Evolutionary conservation across 1,140 invertebrate species (phyloP).

Genomic region (Portunus trituberculatus): DNA sequence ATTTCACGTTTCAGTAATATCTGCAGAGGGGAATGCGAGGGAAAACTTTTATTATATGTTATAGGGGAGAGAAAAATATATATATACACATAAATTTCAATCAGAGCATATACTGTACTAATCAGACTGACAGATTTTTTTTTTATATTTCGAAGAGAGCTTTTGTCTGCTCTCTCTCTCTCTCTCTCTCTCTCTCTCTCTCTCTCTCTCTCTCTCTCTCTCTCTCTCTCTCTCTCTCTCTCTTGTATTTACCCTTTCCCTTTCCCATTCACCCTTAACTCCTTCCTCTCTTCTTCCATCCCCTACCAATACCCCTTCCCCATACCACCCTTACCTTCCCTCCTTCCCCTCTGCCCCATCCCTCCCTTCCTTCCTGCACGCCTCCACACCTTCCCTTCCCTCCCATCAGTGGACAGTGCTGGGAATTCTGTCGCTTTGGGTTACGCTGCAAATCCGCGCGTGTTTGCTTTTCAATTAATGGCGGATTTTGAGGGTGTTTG

Average conservation of each 20-base stretch:
- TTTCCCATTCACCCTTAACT: not conserved
- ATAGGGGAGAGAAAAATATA: no score
- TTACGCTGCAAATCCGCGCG: not conserved
- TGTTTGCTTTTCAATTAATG: conserved; percentile 5
- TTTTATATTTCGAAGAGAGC: not conserved
- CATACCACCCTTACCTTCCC: not conserved
- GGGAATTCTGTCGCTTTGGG: conserved; percentile 6
- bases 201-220: not conserved
- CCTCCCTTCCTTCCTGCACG: not conserved
- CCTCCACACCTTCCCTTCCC: not conserved
- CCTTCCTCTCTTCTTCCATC: no score
- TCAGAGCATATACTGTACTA: no score
- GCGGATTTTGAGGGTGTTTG: not conserved
- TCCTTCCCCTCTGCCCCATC: not conserved
- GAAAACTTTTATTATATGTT: no score
- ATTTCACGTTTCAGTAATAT: no score
- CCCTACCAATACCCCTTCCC: not conserved
- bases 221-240: conserved; percentile 20
- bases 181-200: conserved; percentile 20
- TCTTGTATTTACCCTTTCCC: not conserved
- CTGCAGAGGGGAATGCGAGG: no score
- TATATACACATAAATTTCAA: no score
- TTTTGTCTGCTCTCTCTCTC: not conserved
- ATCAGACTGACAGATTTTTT: no score
- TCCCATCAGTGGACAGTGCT: not conserved